Evolutionary conservation across 2,888 invertebrate species (phyloP).

Genomic region (Epiblema foenella): DNA sequence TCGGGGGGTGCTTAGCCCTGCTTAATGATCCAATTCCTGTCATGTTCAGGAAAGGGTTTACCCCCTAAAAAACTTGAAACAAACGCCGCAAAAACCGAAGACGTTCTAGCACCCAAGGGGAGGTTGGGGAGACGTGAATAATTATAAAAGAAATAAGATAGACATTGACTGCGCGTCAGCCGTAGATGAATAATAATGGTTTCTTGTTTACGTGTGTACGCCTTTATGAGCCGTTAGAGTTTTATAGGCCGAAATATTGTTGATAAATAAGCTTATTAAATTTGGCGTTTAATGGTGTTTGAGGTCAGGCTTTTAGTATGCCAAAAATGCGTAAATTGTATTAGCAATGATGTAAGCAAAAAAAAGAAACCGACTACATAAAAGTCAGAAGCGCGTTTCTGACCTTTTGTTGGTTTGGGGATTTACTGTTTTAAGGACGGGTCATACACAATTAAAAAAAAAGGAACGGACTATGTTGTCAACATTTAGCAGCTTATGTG

Average conservation of each 20-base stretch:
- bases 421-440: neutral
- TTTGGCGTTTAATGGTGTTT: constrained; percentile 28
- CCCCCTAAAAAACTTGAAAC: constrained; percentile 85
- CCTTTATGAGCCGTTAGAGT: constrained; percentile 67
- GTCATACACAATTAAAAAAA: no score
- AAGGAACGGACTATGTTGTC: no score
- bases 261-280: constrained; percentile 66
- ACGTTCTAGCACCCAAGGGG: constrained; percentile 71
- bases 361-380: neutral
- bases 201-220: constrained; percentile 79
- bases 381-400: neutral
- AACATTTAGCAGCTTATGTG: no score
- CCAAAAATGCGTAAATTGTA: neutral
- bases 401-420: neutral
- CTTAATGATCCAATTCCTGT: constrained; percentile 85
- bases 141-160: constrained; percentile 86
- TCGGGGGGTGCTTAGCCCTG: constrained; percentile 75
- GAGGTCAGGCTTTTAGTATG: constrained; percentile 4
- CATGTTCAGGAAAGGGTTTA: constrained; percentile 85
- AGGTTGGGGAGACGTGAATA: constrained; percentile 73
- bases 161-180: constrained; percentile 83
- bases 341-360: no score
- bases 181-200: constrained; percentile 83
- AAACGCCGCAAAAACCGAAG: constrained; percentile 85
- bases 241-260: constrained; percentile 69